Conservation (phyloP, 1,140 invertebrate genomes). For the Euschistus heros region DNA sequence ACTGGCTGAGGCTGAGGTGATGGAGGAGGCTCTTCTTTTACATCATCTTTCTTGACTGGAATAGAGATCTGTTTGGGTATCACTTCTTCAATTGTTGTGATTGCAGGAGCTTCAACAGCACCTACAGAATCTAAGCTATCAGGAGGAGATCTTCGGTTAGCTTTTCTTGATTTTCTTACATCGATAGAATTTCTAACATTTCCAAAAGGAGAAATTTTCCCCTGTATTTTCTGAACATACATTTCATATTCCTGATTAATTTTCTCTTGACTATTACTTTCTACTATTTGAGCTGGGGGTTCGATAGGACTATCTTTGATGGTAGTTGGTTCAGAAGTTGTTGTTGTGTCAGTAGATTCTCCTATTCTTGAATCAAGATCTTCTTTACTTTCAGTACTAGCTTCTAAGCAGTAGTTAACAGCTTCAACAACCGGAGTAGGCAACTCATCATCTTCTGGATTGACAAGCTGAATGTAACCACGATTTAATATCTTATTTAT, state of each 20-base stretch:
- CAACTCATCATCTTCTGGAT: conserved; percentile 33
- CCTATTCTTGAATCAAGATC: conserved; percentile 30
- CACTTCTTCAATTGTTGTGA: not conserved
- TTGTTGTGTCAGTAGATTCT: conserved; percentile 31
- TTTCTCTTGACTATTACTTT: conserved; percentile 4
- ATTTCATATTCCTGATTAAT: conserved; percentile 41
- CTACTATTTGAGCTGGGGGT: conserved; percentile 2
- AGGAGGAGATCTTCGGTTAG: conserved; percentile 11
- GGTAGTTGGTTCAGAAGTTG: conserved; percentile 32
- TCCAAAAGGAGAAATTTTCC: conserved; percentile 57
- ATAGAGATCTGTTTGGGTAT: not conserved
- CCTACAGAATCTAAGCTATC: conserved; percentile 3
- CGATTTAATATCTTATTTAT: conserved; percentile 45
- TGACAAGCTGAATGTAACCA: conserved; percentile 58
- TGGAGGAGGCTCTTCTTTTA: conserved; percentile 4
- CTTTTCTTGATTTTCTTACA: conserved; percentile 46
- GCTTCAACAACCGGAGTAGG: conserved; percentile 27
- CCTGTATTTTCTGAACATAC: conserved; percentile 55
- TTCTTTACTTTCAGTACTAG: conserved; percentile 28
- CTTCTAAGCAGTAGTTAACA: conserved; percentile 13
- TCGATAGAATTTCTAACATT: conserved; percentile 60
- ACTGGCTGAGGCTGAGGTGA: not conserved
- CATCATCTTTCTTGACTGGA: not conserved
- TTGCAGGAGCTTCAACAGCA: not conserved
- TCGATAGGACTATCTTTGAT: conserved; percentile 31